Conservation (phyloP, 2,113 vertebrate species). For the Columbina picui region DNA sequence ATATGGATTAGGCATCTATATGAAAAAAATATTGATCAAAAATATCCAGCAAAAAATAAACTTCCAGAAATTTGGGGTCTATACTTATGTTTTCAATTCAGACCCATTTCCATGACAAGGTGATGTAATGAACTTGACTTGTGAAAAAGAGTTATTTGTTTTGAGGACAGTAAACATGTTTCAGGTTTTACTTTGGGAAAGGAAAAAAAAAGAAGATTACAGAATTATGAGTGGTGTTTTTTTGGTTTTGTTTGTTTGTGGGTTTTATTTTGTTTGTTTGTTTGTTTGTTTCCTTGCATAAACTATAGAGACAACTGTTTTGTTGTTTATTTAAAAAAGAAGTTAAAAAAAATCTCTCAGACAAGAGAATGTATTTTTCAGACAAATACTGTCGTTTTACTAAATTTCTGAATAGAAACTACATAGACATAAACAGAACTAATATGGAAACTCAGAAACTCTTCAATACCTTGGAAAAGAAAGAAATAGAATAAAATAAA, state of each 20-base stretch:
- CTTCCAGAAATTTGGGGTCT: background rate
- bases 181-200: background rate
- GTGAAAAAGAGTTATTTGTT: background rate
- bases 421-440: background rate
- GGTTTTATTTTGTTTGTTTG: too few relatives aligned
- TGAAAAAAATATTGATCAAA: background rate
- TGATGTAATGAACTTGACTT: background rate
- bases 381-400: background rate
- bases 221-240: background rate
- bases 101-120: background rate
- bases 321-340: background rate
- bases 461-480: background rate
- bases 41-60: background rate
- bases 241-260: background rate
- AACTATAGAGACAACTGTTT: background rate
- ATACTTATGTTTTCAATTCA: background rate
- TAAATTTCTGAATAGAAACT: background rate
- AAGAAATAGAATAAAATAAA: background rate
- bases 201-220: background rate
- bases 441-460: background rate
- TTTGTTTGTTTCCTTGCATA: background rate
- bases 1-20: background rate
- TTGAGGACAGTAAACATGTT: background rate
- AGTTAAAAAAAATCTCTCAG: fast-evolving
- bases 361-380: background rate